Evolutionary conservation across 2,113 vertebrate genomes (phyloP).

Genomic region (Bettongia penicillata): DNA sequence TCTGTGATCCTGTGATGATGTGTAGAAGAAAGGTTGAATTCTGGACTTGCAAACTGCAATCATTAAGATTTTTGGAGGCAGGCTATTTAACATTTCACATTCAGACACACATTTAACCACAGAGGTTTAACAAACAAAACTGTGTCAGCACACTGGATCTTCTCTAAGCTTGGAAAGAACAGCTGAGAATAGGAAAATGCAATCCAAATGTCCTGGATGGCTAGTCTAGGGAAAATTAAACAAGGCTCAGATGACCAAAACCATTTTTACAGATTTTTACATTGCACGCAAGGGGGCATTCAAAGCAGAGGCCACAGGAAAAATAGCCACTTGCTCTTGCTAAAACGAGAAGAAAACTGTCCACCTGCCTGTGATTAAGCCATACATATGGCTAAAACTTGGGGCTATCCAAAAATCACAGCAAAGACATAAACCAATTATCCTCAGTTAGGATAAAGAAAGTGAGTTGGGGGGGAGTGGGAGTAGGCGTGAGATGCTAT

Average conservation of each 20-base stretch:
- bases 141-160: conserved; percentile 59
- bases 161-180: conserved; percentile 48
- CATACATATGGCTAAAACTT: conserved; percentile 53
- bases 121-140: conserved; percentile 42
- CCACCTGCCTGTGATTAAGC: conserved; percentile 37
- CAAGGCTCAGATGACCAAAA: conserved; percentile 29
- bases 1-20: not conserved
- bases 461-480: not conserved
- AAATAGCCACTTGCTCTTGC: conserved; percentile 32
- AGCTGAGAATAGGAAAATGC: conserved; percentile 69
- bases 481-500: not conserved
- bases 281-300: conserved; percentile 16
- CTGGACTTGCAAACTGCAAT: not conserved
- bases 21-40: not conserved
- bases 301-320: conserved; percentile 23
- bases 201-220: conserved; percentile 61
- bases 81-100: conserved; percentile 28
- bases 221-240: conserved; percentile 65
- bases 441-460: conserved; percentile 8
- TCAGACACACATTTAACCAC: conserved; percentile 14
- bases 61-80: not conserved
- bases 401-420: conserved; percentile 35
- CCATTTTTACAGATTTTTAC: conserved; percentile 59
- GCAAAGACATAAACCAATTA: conserved; percentile 57
- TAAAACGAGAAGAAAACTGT: conserved; percentile 35